Evolutionary conservation across 2,888 invertebrate genomes (phyloP).

Genomic region (Pseudococcus viburni): DNA sequence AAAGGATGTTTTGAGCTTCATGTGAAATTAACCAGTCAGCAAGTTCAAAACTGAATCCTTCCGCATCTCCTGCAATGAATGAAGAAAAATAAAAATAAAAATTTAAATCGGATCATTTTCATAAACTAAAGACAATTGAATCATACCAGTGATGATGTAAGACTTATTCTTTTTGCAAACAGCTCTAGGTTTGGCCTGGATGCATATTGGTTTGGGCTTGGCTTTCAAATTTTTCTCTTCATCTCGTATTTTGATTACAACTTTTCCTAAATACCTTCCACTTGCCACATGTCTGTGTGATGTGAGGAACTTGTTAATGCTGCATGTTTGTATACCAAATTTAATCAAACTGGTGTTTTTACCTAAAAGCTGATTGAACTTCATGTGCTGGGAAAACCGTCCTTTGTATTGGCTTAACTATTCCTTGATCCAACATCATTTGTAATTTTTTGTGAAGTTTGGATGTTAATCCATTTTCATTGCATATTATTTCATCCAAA

Average conservation of each 20-base stretch:
- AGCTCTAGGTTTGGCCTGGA: constrained; percentile 73
- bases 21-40: constrained; percentile 75
- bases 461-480: constrained; percentile 74
- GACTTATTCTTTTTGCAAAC: constrained; percentile 73
- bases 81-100: not conserved
- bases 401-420: constrained; percentile 80
- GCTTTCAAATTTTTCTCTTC: constrained; percentile 72
- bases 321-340: not conserved
- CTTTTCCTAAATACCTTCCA: constrained; percentile 88
- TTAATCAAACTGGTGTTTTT: too few relatives aligned
- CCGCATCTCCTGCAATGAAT: constrained; percentile 73
- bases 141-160: constrained; percentile 75
- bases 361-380: constrained; percentile 81
- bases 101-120: not conserved
- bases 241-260: constrained; percentile 74
- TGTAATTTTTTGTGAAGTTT: constrained; percentile 75
- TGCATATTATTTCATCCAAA: constrained; percentile 79
- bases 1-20: constrained; percentile 74
- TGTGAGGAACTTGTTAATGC: not conserved
- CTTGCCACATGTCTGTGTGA: constrained; percentile 73
- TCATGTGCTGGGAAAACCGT: constrained; percentile 78
- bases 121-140: not conserved
- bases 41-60: constrained; percentile 77
- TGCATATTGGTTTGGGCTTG: constrained; percentile 67
- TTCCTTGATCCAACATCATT: constrained; percentile 78